Conservation (phyloP, 2,797 vertebrate species). For the Rhynchotus rufescens region DNA sequence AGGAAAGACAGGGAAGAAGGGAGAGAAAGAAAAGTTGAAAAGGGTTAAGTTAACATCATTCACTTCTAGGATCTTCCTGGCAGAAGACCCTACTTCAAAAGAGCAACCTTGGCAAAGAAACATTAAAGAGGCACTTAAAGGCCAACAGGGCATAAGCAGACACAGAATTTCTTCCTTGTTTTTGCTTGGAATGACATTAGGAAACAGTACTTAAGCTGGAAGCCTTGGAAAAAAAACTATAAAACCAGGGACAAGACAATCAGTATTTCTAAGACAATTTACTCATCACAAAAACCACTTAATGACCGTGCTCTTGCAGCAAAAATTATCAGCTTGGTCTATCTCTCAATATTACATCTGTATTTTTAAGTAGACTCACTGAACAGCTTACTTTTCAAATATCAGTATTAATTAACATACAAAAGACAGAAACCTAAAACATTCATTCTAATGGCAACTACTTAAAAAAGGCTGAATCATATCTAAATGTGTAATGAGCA, state of each 20-base stretch:
- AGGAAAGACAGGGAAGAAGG: neutral
- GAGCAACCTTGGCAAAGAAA: neutral
- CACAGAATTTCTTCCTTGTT: neutral
- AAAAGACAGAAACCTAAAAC: neutral
- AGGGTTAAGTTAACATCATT: neutral
- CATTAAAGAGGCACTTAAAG: neutral
- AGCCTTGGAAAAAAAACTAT: neutral
- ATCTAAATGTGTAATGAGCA: neutral
- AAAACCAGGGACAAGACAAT: neutral
- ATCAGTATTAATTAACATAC: neutral
- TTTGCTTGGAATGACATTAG: neutral
- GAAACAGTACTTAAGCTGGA: neutral
- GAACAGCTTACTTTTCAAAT: neutral
- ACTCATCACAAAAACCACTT: neutral
- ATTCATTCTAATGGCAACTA: neutral
- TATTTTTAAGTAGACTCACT: neutral
- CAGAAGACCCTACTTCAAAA: neutral
- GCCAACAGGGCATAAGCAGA: neutral
- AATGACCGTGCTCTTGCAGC: neutral
- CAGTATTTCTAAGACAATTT: neutral
- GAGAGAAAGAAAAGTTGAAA: neutral
- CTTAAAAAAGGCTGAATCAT: neutral
- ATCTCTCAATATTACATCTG: neutral
- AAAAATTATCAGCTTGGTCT: neutral
- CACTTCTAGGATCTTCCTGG: neutral